Base-by-base conservation (phyloP, 2,888 invertebrate species). In the Eulithis prunata region DNA sequence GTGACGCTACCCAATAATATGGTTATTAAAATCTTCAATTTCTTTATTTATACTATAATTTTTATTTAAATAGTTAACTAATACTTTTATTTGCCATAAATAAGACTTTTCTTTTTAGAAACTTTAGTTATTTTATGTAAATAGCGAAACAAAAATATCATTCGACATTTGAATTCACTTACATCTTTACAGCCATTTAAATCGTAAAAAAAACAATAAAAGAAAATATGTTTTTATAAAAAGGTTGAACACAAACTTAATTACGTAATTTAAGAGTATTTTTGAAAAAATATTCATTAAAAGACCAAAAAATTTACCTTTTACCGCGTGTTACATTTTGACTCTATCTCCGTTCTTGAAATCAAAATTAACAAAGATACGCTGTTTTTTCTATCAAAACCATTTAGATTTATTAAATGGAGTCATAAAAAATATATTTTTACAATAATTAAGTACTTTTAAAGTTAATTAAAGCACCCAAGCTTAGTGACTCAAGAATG, bases 1-100 rank as follows among this genome's bases (percentile, higher is more conserved):
- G 70, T 73, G 64, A 68, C 61, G 52, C 60, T 43, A 4, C 10
- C 11, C 0, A 41, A 56, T 36, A 0, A 45, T 43, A 13, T 38
- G 46, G 58, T 21, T 46, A 56, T 36, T 13, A 55, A 13, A 43
- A 47, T n/a, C 14, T 43, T 57, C 12, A 49, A 43, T 51, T 46
- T 14, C 46, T 7, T 52, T 8, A 13, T 36, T 36, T 49, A 21
- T 32, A 52, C 28, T 1, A 32, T 52, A 32, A 21, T 21, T 21
- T 10, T 21, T 5, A 4, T 21, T 49, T 4, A 49, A 49, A 21
- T 49, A 49, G 21, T 2, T 49, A 21, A 10, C 2, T 11, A 4
- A 2, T 10, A 10, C 21, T 49, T 21, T 49, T 4, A 4, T 21
- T 21, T 10, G 21, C 21, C 10, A 49, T 32, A 52, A 59, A 45